phyloP scores from a whole-genome alignment of 2,888 invertebrate genomes.

The Oscheius sp. region DNA sequence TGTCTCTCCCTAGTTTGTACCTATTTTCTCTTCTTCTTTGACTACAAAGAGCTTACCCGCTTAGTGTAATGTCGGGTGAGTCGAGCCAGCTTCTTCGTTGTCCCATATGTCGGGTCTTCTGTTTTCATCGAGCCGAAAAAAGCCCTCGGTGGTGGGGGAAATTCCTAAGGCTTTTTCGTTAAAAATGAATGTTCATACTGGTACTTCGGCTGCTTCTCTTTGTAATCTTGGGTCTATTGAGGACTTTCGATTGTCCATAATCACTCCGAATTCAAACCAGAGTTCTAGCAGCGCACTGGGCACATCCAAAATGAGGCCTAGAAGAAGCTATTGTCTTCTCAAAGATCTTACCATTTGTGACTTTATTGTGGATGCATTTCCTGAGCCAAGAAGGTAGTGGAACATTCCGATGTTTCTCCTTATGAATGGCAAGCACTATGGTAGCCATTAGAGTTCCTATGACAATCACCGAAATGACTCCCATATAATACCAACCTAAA shows the following conservation, averaged over 20 bases:
- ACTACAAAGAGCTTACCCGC: slow-evolving; percentile 32
- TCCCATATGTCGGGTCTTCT: slow-evolving; percentile 48
- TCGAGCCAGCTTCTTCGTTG: slow-evolving; percentile 59
- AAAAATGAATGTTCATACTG: slow-evolving; percentile 19
- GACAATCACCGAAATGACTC: slow-evolving; percentile 73
- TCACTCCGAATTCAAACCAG: slow-evolving; percentile 67
- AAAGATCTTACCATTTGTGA: slow-evolving; percentile 29
- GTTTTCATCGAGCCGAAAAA: slow-evolving; percentile 62
- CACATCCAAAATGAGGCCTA: slow-evolving; percentile 21
- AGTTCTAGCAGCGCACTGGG: slow-evolving; percentile 60
- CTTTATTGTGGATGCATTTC: slow-evolving; percentile 41
- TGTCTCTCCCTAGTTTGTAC: slow-evolving; percentile 42
- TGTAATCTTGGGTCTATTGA: slow-evolving; percentile 55
- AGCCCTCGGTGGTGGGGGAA: slow-evolving; percentile 44
- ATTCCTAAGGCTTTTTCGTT: slow-evolving; percentile 30
- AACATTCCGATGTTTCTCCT: slow-evolving; percentile 51
- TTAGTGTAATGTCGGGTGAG: slow-evolving; percentile 63
- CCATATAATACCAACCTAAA: slow-evolving; percentile 74
- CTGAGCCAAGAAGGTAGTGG: slow-evolving; percentile 40
- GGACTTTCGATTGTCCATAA: slow-evolving; percentile 52
- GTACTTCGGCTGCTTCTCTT: slow-evolving; percentile 49
- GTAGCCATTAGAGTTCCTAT: slow-evolving; percentile 73
- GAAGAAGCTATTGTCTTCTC: slow-evolving; percentile 14
- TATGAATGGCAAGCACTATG: slow-evolving; percentile 70
- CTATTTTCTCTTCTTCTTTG: neutral